Base-by-base conservation (phyloP, 1,140 invertebrate species). In the Brachionus calyciflorus region DNA sequence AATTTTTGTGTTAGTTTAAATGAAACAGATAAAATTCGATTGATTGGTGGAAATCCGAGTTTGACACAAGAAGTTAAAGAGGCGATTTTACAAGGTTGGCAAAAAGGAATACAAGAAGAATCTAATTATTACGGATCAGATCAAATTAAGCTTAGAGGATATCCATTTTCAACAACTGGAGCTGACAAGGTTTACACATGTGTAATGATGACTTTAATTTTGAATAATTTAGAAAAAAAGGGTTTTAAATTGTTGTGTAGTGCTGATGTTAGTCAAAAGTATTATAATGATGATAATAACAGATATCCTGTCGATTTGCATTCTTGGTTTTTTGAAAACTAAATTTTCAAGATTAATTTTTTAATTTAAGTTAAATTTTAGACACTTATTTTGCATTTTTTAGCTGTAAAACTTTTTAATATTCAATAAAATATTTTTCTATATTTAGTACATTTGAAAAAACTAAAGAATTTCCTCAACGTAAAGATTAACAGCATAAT, bases 261-360 rank as follows among this genome's bases (percentile, higher is more conserved):
- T 26, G 60, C 60, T 65, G 60, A 65, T 65, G 60, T 65, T 3
- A 65, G 60, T 44, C 37, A 44, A 28, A 65, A 65, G n/a, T 65
- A 26, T 65, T 41, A 24, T 65, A n/a, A 9, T 40, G 7, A 37
- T 60, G 37, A 60, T 37, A 9, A 60, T 33, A 40, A 60, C 7
- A 12, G 17, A 21, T 40, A 60, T 9, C 30, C 55, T 17, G 30
- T 60, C 1, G 55, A 60, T 40, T 37, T 60, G 1, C 55, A 60
- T 17, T n/a, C 55, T 17, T 60, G 55, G 55, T 60, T 60, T 60
- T 60, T 60, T 60, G 55, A 37, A 37, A 60, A 60, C 37, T 60
- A 55, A 26, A 26, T 21, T 24, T 2, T 55, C 26, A 24, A 24
- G 21, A 7, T 3, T 14, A 24, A 24, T 55, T 24, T 24, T 24